These are phyloP conservation scores for Umimayanthus chanpuru DNA, from an alignment of 92 coral and sea anemone species.

Conservation along the genomic window DNA sequence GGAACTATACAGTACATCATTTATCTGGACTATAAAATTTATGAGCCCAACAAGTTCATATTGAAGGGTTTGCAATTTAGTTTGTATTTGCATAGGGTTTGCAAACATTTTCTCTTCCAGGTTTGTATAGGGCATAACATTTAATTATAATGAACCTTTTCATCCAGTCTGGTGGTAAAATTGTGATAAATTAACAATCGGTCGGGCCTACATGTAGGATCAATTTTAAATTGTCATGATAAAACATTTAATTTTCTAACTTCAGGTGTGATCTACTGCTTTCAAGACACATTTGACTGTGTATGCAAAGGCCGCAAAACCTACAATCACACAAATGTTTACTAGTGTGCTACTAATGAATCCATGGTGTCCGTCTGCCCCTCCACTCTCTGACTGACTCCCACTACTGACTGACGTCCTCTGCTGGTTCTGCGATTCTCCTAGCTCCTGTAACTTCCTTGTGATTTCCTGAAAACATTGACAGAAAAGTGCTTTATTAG, in stretches of 20 bases:
- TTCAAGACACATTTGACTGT: slow-evolving; percentile 94
- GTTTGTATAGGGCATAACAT: no score
- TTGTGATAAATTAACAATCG: neutral
- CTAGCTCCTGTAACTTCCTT: slow-evolving; percentile 13
- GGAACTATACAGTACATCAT: no score
- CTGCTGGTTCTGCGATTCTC: slow-evolving; percentile 20
- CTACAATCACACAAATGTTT: slow-evolving; percentile 89
- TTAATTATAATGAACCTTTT: no score
- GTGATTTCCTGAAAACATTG: slow-evolving; percentile 41
- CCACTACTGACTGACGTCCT: neutral
- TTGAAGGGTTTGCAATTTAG: no score
- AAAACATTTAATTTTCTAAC: neutral
- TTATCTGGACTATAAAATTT: no score
- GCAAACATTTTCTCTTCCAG: no score
- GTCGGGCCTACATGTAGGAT: neutral
- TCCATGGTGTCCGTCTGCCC: slow-evolving; percentile 77
- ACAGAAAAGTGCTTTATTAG: neutral
- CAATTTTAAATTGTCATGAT: neutral
- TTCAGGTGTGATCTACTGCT: slow-evolving; percentile 90
- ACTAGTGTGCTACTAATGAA: slow-evolving; percentile 88
- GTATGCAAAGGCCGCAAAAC: slow-evolving; percentile 98
- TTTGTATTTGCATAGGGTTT: no score
- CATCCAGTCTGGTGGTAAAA: no score
- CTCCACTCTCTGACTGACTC: slow-evolving; percentile 18
- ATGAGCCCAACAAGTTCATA: no score